phyloP scores from a whole-genome alignment of 2,888 invertebrate species.

The Altica lythri region DNA sequence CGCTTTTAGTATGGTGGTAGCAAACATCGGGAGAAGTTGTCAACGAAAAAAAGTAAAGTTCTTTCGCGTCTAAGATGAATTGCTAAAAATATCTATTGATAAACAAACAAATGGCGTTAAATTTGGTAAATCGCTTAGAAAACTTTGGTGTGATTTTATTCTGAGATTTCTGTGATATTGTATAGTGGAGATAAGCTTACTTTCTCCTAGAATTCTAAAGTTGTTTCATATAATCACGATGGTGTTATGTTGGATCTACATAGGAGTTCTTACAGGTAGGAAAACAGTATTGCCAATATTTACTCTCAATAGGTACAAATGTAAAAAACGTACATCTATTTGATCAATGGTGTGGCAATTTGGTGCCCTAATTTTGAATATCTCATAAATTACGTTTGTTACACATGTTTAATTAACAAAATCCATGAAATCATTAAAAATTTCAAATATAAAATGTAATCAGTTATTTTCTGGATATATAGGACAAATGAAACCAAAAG shows the following conservation, averaged over 20 bases:
- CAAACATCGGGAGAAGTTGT: conserved; percentile 34
- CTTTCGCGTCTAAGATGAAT: conserved; percentile 32
- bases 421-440: no score
- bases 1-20: conserved; percentile 51
- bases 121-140: neutral
- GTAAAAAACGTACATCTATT: no score
- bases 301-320: no score
- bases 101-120: conserved; percentile 23
- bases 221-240: conserved; percentile 8
- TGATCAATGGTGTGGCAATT: no score
- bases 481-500: no score
- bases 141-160: conserved; percentile 2
- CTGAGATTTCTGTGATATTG: no score
- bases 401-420: no score
- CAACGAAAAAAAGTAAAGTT: conserved; percentile 18
- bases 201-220: conserved; percentile 6
- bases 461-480: no score
- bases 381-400: no score
- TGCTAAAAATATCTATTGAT: conserved; percentile 30
- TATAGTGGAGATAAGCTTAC: neutral
- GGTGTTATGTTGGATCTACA: conserved; percentile 24
- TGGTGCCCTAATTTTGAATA: no score
- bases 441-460: no score
- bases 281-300: no score
- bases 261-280: conserved; percentile 19